A percentile compares a stretch with the other conserved stretches of the same genome.
Evolutionary conservation across 2,888 invertebrate genomes (phyloP).

Genomic region (Orthonychiurus folsomi): DNA sequence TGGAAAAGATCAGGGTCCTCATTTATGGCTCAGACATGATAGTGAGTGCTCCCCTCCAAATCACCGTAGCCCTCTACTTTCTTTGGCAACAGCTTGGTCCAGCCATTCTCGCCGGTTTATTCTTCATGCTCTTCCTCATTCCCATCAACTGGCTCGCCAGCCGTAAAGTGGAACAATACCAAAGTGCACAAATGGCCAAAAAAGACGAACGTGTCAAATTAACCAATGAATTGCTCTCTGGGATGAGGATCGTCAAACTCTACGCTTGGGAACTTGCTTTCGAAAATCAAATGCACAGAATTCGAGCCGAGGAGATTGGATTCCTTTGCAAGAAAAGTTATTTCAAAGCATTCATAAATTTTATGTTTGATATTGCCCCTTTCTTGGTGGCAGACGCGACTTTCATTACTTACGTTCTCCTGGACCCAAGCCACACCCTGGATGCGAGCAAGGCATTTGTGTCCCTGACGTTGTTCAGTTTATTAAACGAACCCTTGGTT

Average conservation of each 20-base stretch:
- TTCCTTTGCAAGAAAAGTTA: conserved; percentile 57
- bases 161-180: conserved; percentile 65
- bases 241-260: conserved; percentile 51
- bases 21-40: conserved; percentile 76
- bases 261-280: conserved; percentile 28
- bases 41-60: conserved; percentile 85
- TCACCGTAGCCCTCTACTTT: conserved; percentile 62
- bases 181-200: conserved; percentile 82
- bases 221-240: conserved; percentile 86
- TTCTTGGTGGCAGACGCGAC: conserved; percentile 45
- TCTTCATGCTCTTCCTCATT: conserved; percentile 84
- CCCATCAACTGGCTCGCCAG: conserved; percentile 79
- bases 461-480: not conserved
- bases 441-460: not conserved
- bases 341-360: conserved; percentile 44
- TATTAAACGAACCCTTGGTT: not conserved
- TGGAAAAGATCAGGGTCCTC: conserved; percentile 75
- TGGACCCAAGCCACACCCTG: not conserved
- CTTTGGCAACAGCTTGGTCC: conserved; percentile 52
- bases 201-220: conserved; percentile 87
- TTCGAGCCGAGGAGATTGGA: conserved; percentile 77
- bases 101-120: conserved; percentile 83
- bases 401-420: not conserved
- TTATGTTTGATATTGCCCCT: conserved; percentile 49
- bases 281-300: conserved; percentile 66